phyloP scores from a whole-genome alignment of 2,797 vertebrate genomes.

The Poeciliopsis turneri region DNA sequence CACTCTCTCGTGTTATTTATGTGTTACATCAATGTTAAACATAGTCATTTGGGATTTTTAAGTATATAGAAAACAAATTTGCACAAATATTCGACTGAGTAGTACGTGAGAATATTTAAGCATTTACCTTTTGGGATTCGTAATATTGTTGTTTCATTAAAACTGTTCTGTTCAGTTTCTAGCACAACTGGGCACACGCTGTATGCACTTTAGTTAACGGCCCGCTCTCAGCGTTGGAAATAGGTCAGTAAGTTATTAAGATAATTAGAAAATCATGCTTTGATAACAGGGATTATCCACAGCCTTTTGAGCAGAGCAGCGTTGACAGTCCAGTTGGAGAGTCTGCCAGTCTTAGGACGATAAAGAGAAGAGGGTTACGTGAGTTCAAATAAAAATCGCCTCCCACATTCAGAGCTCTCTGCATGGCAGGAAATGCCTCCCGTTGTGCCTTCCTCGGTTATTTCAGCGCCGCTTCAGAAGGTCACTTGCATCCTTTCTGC shows the following conservation, averaged over 20 bases:
- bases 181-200: too few relatives aligned
- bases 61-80: neutral
- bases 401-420: slow-evolving; percentile 15
- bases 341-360: slow-evolving; percentile 9
- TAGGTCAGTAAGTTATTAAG: slow-evolving; percentile 18
- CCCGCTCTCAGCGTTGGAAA: slow-evolving; percentile 7
- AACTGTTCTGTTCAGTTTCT: neutral
- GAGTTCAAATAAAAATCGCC: slow-evolving; percentile 20
- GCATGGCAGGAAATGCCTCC: slow-evolving; percentile 1
- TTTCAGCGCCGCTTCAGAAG: neutral
- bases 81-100: neutral
- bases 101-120: neutral
- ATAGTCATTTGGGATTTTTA: neutral
- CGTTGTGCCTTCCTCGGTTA: slow-evolving; percentile 7
- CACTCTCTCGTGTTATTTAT: neutral
- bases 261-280: slow-evolving; percentile 18
- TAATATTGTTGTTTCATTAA: neutral
- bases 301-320: slow-evolving; percentile 7
- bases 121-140: neutral
- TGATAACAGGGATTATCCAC: slow-evolving; percentile 11
- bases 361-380: slow-evolving; percentile 2
- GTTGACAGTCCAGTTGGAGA: slow-evolving; percentile 2
- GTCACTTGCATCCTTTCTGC: neutral
- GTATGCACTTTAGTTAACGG: neutral
- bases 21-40: neutral